These are phyloP conservation scores for Listronotus oregonensis DNA, from an alignment of 1,140 invertebrate genomes.

Conservation along the genomic window DNA sequence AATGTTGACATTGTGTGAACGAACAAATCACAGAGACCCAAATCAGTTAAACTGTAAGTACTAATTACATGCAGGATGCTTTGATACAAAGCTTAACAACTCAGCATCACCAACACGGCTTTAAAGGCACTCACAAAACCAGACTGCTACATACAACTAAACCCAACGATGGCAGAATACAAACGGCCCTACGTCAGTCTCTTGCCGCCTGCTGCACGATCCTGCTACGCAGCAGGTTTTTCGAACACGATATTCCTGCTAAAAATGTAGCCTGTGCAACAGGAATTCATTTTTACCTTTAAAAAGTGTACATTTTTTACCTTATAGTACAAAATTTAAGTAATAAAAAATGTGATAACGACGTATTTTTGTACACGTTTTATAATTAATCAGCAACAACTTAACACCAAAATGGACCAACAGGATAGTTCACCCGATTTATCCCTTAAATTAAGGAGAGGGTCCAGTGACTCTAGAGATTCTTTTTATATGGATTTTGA, in stretches of 20 bases:
- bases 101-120: no score
- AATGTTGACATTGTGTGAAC: no score
- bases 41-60: no score
- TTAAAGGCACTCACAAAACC: no score
- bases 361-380: constrained; percentile 1
- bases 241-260: not conserved
- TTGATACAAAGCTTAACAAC: no score
- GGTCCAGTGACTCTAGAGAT: constrained; percentile 82
- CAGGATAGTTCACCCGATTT: constrained; percentile 80
- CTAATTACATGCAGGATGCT: no score
- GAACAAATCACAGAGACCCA: no score
- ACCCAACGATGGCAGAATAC: not conserved
- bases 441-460: constrained; percentile 78
- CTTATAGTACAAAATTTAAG: no score
- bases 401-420: constrained; percentile 11
- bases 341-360: constrained; percentile 11
- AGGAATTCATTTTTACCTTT: not conserved
- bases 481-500: constrained; percentile 89
- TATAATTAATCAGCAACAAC: not conserved
- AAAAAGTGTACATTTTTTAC: no score
- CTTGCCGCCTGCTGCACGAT: constrained; percentile 7
- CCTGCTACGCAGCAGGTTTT: constrained; percentile 8
- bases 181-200: constrained; percentile 17
- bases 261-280: constrained; percentile 11
- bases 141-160: no score